These are phyloP conservation scores for Saturnia pavonia DNA, from an alignment of 2,888 invertebrate genomes.

Conservation along the genomic window DNA sequence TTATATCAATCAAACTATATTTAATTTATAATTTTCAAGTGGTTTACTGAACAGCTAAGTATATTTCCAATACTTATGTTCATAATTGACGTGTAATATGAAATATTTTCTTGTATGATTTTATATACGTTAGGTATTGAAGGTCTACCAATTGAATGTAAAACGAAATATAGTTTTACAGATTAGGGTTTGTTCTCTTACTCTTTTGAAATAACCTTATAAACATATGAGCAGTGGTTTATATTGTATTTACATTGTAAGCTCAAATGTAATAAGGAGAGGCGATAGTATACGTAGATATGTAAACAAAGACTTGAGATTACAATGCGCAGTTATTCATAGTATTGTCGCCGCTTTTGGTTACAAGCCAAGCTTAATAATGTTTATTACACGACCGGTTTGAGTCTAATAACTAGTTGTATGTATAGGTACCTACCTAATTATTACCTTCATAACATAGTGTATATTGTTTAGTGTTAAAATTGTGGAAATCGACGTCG, in stretches of 20 bases:
- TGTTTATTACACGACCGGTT: slow-evolving; percentile 18
- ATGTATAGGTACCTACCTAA: neutral
- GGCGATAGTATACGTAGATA: slow-evolving; percentile 60
- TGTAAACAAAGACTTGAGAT: slow-evolving; percentile 56
- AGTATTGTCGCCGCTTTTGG: slow-evolving; percentile 50
- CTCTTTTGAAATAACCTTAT: slow-evolving; percentile 7
- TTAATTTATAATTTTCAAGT: too few relatives aligned
- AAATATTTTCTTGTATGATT: too few relatives aligned
- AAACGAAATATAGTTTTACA: neutral
- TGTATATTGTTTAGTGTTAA: slow-evolving; percentile 1
- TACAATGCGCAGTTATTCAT: slow-evolving; percentile 48
- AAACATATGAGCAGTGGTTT: slow-evolving; percentile 21
- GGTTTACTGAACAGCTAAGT: too few relatives aligned
- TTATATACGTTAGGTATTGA: too few relatives aligned
- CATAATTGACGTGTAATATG: too few relatives aligned
- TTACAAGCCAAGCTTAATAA: slow-evolving; percentile 24
- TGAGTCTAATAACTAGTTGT: slow-evolving; percentile 6
- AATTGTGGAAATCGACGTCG: slow-evolving; percentile 5
- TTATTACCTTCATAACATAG: neutral
- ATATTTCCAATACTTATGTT: too few relatives aligned
- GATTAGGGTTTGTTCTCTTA: neutral
- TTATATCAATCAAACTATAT: too few relatives aligned
- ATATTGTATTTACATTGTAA: slow-evolving; percentile 43
- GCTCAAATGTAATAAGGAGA: slow-evolving; percentile 51
- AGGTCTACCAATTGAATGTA: too few relatives aligned